These are phyloP conservation scores for Drosophila kanapiae DNA, from an alignment of 1,140 invertebrate species.

Conservation along the genomic window DNA sequence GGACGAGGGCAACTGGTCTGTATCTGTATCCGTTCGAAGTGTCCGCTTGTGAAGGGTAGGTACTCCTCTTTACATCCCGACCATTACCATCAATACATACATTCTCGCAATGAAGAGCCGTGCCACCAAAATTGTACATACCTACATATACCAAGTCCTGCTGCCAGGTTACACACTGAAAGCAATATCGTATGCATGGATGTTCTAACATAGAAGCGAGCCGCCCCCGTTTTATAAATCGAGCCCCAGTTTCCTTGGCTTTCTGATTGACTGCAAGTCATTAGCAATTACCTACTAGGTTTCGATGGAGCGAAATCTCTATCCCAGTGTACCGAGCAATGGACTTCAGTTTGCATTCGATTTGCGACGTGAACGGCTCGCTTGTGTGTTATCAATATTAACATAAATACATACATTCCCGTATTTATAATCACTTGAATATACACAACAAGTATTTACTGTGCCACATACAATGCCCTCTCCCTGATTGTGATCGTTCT, in stretches of 20 bases:
- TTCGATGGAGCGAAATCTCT: constrained; percentile 19
- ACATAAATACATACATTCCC: constrained; percentile 1
- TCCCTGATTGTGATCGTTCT: constrained; percentile 9
- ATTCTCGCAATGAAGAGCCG: constrained; percentile 3
- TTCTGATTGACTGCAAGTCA: constrained; percentile 3
- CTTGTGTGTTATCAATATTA: constrained; percentile 22
- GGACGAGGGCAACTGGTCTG: neutral
- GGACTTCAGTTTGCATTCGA: constrained; percentile 14
- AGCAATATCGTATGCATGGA: constrained; percentile 55
- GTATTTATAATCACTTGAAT: constrained; percentile 11
- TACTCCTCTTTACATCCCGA: constrained; percentile 27
- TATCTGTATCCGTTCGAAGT: constrained; percentile 38
- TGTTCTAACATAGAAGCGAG: constrained; percentile 28
- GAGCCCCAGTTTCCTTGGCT: constrained; percentile 2
- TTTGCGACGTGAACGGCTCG: constrained; percentile 26
- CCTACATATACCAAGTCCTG: constrained; percentile 19
- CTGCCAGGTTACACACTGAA: constrained; percentile 47
- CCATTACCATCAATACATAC: constrained; percentile 17
- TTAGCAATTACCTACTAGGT: constrained; percentile 18
- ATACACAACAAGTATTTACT: constrained; percentile 22
- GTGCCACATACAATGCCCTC: constrained; percentile 27
- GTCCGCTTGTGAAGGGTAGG: constrained; percentile 46
- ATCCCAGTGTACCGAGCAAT: constrained; percentile 2
- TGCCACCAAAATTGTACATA: constrained; percentile 53
- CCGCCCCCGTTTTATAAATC: constrained; percentile 18